Evolutionary conservation across 1,140 invertebrate genomes (phyloP).

Genomic region (Drosophila mojavensis): DNA sequence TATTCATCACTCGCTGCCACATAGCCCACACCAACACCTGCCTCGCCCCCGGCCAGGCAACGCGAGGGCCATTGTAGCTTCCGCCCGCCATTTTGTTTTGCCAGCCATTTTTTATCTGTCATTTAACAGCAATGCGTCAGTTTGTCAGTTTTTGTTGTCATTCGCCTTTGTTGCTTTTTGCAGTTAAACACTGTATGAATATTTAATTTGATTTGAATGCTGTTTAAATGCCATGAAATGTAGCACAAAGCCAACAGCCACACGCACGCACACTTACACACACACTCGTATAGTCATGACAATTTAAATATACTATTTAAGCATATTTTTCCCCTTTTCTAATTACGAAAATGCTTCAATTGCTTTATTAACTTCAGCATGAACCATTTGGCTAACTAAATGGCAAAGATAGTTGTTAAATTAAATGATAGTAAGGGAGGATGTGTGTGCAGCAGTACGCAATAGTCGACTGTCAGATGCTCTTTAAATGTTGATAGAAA

Average conservation of each 20-base stretch:
- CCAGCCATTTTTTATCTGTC: constrained; percentile 52
- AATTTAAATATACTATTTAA: constrained; percentile 9
- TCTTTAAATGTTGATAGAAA: too few relatives aligned
- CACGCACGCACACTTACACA: background rate
- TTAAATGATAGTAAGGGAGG: too few relatives aligned
- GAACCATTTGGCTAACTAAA: background rate
- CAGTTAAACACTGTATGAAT: constrained; percentile 58
- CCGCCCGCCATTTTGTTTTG: constrained; percentile 32
- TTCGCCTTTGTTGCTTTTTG: constrained; percentile 27
- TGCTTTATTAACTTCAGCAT: background rate
- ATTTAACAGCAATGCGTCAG: constrained; percentile 68
- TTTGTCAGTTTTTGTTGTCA: constrained; percentile 30
- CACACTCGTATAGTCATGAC: constrained; percentile 6
- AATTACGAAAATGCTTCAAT: background rate
- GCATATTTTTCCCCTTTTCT: background rate
- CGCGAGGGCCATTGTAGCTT: too few relatives aligned
- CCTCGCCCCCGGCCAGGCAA: background rate
- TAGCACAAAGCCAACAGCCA: constrained; percentile 6
- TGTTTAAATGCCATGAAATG: constrained; percentile 54
- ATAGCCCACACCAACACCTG: constrained; percentile 1
- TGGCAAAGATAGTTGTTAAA: background rate
- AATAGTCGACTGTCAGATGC: too few relatives aligned
- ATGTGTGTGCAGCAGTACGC: too few relatives aligned
- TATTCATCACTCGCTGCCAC: constrained; percentile 33
- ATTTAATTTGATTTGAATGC: constrained; percentile 66